These are phyloP conservation scores for Poecilia latipinna DNA, from an alignment of 2,113 vertebrate genomes.

Conservation along the genomic window DNA sequence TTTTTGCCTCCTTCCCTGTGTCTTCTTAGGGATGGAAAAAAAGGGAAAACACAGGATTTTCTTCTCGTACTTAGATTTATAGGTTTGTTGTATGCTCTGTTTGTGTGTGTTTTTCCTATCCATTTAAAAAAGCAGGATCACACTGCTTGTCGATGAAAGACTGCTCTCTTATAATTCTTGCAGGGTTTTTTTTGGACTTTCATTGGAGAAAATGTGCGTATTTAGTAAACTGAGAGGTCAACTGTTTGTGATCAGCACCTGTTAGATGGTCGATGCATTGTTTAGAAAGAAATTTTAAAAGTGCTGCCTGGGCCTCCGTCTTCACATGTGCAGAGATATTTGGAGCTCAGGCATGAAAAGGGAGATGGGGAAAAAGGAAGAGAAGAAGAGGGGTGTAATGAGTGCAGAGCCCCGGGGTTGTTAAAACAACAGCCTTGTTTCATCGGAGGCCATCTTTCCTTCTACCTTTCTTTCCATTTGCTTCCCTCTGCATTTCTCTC, in stretches of 20 bases:
- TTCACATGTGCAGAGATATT: constrained; percentile 10
- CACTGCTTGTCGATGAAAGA: constrained; percentile 62
- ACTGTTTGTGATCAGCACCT: constrained; percentile 60
- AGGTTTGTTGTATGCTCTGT: constrained; percentile 23
- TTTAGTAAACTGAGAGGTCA: background rate
- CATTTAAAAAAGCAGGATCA: constrained; percentile 43
- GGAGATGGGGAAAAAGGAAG: background rate
- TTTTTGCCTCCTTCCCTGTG: constrained; percentile 47
- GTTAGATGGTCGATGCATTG: constrained; percentile 53
- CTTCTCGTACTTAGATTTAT: constrained; percentile 16
- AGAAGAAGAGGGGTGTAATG: constrained; percentile 39
- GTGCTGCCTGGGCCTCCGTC: constrained; percentile 23
- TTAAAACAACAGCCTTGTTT: constrained; percentile 57
- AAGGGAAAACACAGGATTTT: constrained; percentile 21
- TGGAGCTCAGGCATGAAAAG: constrained; percentile 12
- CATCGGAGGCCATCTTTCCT: constrained; percentile 38
- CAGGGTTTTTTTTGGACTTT: constrained; percentile 62
- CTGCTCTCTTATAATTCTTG: constrained; percentile 60
- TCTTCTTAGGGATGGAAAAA: constrained; percentile 36
- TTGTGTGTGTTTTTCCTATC: constrained; percentile 21
- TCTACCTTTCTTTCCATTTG: constrained; percentile 35
- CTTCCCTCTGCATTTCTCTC: constrained; percentile 28
- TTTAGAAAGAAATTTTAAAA: constrained; percentile 42
- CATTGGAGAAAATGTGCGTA: constrained; percentile 29
- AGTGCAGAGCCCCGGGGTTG: constrained; percentile 49